A percentile compares a stretch with the other conserved stretches of the same genome.
phyloP scores from a whole-genome alignment of 1,140 invertebrate genomes.

The Coptotermes formosanus region DNA sequence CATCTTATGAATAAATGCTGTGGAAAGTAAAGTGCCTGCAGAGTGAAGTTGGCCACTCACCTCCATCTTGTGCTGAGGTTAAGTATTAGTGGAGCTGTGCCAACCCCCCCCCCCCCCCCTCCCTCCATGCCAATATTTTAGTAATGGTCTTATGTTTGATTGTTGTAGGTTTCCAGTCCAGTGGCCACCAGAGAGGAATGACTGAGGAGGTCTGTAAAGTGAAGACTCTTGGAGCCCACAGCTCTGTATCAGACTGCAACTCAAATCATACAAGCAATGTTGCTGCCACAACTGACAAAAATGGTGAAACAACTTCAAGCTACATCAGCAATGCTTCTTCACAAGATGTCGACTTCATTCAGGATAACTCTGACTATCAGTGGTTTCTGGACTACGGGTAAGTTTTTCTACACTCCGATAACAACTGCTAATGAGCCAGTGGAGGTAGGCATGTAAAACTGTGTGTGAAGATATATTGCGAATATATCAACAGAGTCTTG shows the following conservation, averaged over 20 bases:
- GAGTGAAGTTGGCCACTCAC: too few species aligned
- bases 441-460: too few species aligned
- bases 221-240: background rate
- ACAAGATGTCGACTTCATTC: constrained; percentile 66
- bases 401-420: constrained; percentile 39
- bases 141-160: background rate
- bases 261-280: constrained; percentile 21
- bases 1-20: too few species aligned
- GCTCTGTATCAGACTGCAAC: constrained; percentile 25
- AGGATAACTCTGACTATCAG: constrained; percentile 85
- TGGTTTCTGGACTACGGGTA: constrained; percentile 86
- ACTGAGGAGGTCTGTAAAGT: constrained; percentile 16
- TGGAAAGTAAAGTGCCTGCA: too few species aligned
- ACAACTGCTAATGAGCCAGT: too few species aligned
- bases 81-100: too few species aligned
- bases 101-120: too few species aligned
- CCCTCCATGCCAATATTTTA: too few species aligned
- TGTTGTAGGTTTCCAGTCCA: constrained; percentile 15
- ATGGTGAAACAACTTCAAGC: background rate
- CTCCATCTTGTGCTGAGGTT: too few species aligned
- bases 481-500: too few species aligned
- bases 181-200: constrained; percentile 6
- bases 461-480: too few species aligned
- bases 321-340: constrained; percentile 26
- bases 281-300: background rate